These are phyloP conservation scores for Drosophila diplacantha DNA, from an alignment of 2,888 invertebrate genomes.

Conservation along the genomic window DNA sequence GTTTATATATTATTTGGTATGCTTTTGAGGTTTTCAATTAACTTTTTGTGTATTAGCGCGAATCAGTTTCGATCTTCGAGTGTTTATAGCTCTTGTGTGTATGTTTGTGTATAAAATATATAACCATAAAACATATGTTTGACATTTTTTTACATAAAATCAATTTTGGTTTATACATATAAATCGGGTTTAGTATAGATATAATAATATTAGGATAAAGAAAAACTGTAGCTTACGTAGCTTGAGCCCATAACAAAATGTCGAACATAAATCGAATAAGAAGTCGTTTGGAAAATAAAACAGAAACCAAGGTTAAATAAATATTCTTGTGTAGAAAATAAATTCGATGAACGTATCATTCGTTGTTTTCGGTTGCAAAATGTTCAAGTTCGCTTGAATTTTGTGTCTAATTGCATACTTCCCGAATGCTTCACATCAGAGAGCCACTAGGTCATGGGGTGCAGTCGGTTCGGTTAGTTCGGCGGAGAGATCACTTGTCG, in stretches of 20 bases:
- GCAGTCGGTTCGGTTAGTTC: background rate
- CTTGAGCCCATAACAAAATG: constrained; percentile 60
- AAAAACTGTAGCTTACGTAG: constrained; percentile 64
- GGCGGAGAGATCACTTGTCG: constrained; percentile 19
- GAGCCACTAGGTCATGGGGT: constrained; percentile 14
- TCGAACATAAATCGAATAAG: constrained; percentile 19
- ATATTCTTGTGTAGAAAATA: constrained; percentile 28
- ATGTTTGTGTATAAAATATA: constrained; percentile 44
- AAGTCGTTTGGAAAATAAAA: constrained; percentile 5
- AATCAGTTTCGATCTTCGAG: constrained; percentile 20
- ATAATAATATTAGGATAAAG: constrained; percentile 43
- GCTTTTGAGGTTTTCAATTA: constrained; percentile 48
- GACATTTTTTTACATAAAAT: constrained; percentile 61
- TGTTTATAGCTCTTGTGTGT: constrained; percentile 26
- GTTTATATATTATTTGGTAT: constrained; percentile 55
- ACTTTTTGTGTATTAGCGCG: constrained; percentile 51
- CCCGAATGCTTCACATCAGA: constrained; percentile 7
- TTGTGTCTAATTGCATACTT: constrained; percentile 3
- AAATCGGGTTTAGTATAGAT: constrained; percentile 54
- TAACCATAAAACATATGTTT: constrained; percentile 61
- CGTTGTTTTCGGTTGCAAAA: constrained; percentile 28
- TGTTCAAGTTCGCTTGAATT: constrained; percentile 18
- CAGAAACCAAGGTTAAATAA: constrained; percentile 23
- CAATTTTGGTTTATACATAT: constrained; percentile 58
- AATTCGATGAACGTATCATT: constrained; percentile 35